Base-by-base conservation (phyloP, 2,888 invertebrate species). In the Amorpha juglandis region DNA sequence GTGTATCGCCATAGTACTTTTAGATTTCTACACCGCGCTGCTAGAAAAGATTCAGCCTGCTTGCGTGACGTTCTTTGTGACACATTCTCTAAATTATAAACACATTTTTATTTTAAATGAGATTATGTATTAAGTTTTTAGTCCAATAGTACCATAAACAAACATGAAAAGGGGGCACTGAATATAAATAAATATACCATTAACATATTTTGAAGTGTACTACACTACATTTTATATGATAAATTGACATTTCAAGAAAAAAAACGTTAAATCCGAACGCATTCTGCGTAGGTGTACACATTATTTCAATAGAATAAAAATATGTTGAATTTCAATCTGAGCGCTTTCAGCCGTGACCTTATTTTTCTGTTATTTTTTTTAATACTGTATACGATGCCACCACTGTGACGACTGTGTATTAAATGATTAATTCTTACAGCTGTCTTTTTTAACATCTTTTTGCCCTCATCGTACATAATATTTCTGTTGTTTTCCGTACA, bases 371-470 rank as follows among this genome's bases (percentile, higher is more conserved):
- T 53, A 11, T 14, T 1, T 33, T 27, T 11, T 53, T 45, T 47
- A 21, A 45, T 66, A 67, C 65, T 70, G 68, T 75, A 70, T 71
- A 70, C 70, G 38, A 74, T 74, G 69, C 75, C 78, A 33, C 53
- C 12, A n/a, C n/a, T n/a, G n/a, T n/a, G n/a, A n/a, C n/a, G n/a
- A n/a, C n/a, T n/a, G n/a, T n/a, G n/a, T n/a, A n/a, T n/a, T n/a
- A n/a, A n/a, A 27, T 27, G 27, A 27, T 27, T 53, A 16, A 53
- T 53, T 53, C 33, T 53, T 53, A n/a, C n/a, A 27, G 12, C 33
- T 27, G 53, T 27, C 33, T 53, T 12, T 14, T 33, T 33, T 27
- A 27, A n/a, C n/a, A n/a, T n/a, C n/a, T 53, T 33, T 53, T 27
- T 53, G 12, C n/a, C 12, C 12, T 53, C 53, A 33, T 27, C 53